A percentile compares a stretch with the other conserved stretches of the same genome.
phyloP scores from a whole-genome alignment of 2,113 vertebrate species.

The Chaetorhynchus papuensis region DNA sequence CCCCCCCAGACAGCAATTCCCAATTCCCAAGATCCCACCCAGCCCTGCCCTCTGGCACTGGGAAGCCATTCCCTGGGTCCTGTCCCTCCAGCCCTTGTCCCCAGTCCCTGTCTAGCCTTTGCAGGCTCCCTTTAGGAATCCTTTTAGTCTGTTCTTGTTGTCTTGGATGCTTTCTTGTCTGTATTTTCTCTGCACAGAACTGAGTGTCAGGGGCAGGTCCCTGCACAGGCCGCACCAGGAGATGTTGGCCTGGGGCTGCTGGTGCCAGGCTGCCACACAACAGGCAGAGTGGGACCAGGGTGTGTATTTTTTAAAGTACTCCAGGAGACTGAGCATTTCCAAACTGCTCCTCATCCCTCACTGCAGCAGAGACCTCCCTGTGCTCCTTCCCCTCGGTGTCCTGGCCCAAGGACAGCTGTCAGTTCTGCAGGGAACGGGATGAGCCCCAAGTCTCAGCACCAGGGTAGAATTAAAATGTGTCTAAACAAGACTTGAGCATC shows the following conservation, averaged over 20 bases:
- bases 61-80: not conserved
- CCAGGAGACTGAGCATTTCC: not conserved
- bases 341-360: not conserved
- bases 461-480: accelerated
- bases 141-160: not conserved
- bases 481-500: accelerated
- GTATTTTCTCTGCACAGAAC: accelerated
- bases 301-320: accelerated
- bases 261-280: not conserved
- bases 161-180: accelerated
- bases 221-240: accelerated
- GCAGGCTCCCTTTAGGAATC: not conserved
- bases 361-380: not conserved
- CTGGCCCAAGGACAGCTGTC: accelerated
- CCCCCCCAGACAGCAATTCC: not conserved
- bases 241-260: accelerated
- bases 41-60: not conserved
- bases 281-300: accelerated
- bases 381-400: accelerated
- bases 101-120: not conserved
- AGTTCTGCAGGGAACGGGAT: accelerated
- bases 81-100: not conserved
- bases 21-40: not conserved
- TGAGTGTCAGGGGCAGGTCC: accelerated
- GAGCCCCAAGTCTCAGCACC: not conserved